A percentile compares a stretch with the other conserved stretches of the same genome.
Conservation (phyloP, 1,140 invertebrate genomes). For the Agraylea sexmaculata region DNA sequence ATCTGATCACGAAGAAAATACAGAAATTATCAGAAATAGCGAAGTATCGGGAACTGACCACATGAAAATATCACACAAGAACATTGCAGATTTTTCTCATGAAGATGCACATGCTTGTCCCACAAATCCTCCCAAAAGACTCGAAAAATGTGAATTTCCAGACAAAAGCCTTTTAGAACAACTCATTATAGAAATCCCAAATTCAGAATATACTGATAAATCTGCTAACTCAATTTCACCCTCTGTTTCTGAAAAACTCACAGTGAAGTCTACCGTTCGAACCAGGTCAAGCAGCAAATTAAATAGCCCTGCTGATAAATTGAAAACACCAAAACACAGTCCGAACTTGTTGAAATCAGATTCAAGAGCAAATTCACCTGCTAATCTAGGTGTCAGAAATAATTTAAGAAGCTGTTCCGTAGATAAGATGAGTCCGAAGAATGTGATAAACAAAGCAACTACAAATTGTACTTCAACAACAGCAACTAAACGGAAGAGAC, state of each 20-base stretch:
- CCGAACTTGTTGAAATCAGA: conserved; percentile 37
- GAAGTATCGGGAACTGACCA: background rate
- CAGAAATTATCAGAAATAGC: too few species aligned
- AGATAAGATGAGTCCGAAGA: conserved; percentile 32
- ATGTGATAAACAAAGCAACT: conserved; percentile 17
- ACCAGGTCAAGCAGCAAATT: conserved; percentile 59
- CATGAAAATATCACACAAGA: background rate
- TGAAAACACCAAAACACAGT: conserved; percentile 47
- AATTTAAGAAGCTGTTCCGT: conserved; percentile 31
- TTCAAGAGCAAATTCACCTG: conserved; percentile 35
- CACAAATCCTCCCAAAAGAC: conserved; percentile 17
- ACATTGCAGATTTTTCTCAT: background rate
- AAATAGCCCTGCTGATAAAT: conserved; percentile 53
- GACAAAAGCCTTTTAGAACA: conserved; percentile 60
- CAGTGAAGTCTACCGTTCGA: conserved; percentile 40
- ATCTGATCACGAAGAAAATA: conserved; percentile 26
- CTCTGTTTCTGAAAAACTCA: conserved; percentile 29
- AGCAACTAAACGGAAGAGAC: conserved; percentile 53
- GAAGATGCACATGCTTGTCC: too few species aligned
- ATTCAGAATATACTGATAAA: conserved; percentile 43
- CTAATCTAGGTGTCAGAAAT: conserved; percentile 26
- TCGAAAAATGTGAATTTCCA: conserved; percentile 36
- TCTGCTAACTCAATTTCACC: conserved; percentile 38
- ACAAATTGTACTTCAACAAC: conserved; percentile 24
- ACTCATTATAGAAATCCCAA: conserved; percentile 65